Conservation (phyloP, 2,888 invertebrate genomes). For the Galerucella pusilla region DNA sequence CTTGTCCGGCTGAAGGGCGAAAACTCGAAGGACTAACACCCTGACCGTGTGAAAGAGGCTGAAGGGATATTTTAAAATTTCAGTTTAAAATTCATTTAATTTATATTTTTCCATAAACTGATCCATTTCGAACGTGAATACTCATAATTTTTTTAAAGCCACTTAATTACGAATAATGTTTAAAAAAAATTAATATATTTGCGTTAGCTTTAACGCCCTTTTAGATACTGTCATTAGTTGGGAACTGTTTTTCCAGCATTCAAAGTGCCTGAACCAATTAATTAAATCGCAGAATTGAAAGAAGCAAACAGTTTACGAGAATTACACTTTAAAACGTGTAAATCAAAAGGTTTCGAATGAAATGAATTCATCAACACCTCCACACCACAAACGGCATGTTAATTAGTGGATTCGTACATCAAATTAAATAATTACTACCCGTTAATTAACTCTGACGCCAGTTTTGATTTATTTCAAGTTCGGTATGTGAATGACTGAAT, state of each 20-base stretch:
- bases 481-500: constrained; percentile 31
- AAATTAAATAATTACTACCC: constrained; percentile 48
- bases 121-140: not conserved
- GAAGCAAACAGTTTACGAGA: constrained; percentile 38
- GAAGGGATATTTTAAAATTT: too few species aligned
- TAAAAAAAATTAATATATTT: not conserved
- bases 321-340: constrained; percentile 45
- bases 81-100: too few species aligned
- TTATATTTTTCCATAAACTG: too few species aligned
- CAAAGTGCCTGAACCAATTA: constrained; percentile 34
- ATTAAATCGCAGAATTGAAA: constrained; percentile 36
- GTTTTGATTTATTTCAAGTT: constrained; percentile 41
- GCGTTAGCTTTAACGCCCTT: not conserved
- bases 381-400: constrained; percentile 38
- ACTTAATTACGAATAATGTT: not conserved
- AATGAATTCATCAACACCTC: constrained; percentile 47
- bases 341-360: constrained; percentile 46
- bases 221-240: not conserved
- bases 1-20: too few species aligned
- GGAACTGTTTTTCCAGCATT: constrained; percentile 22
- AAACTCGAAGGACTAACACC: too few species aligned
- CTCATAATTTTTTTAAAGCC: not conserved
- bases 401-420: constrained; percentile 46
- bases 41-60: too few species aligned
- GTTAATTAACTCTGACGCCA: constrained; percentile 45